These are phyloP conservation scores for Bovichtus diacanthus DNA, from an alignment of 2,797 vertebrate genomes.

Conservation along the genomic window DNA sequence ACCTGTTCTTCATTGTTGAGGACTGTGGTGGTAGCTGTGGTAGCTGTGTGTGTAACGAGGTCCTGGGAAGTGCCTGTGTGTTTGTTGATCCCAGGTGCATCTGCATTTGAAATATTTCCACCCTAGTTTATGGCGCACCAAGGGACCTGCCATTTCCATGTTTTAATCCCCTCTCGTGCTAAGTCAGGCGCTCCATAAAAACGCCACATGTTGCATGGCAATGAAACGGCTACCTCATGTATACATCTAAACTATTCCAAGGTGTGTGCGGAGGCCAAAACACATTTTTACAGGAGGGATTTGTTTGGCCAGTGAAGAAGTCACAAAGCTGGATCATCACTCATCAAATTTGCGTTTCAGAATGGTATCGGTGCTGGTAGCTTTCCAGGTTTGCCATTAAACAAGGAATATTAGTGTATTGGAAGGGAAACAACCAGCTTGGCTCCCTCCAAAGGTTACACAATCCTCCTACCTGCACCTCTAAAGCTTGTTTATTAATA, in stretches of 20 bases:
- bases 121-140: conserved; percentile 80
- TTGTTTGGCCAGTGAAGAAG: conserved; percentile 29
- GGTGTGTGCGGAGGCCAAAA: conserved; percentile 59
- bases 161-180: conserved; percentile 82
- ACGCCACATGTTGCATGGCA: conserved; percentile 82
- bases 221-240: conserved; percentile 79
- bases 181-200: conserved; percentile 83
- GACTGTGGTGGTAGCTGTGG: conserved; percentile 31
- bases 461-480: background rate
- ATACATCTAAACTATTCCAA: conserved; percentile 64
- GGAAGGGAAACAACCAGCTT: background rate
- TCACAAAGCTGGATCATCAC: conserved; percentile 12
- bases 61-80: conserved; percentile 57
- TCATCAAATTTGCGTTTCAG: conserved; percentile 9
- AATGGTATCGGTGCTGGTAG: background rate
- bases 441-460: background rate
- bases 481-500: background rate
- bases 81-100: conserved; percentile 83
- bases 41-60: conserved; percentile 48
- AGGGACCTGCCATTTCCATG: conserved; percentile 84
- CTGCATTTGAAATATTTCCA: conserved; percentile 82
- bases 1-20: conserved; percentile 74
- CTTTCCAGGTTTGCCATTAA: background rate
- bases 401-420: background rate
- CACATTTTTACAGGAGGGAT: conserved; percentile 38